Base-by-base conservation (phyloP, 2,113 vertebrate species). In the Microcebus ravelobensis region DNA sequence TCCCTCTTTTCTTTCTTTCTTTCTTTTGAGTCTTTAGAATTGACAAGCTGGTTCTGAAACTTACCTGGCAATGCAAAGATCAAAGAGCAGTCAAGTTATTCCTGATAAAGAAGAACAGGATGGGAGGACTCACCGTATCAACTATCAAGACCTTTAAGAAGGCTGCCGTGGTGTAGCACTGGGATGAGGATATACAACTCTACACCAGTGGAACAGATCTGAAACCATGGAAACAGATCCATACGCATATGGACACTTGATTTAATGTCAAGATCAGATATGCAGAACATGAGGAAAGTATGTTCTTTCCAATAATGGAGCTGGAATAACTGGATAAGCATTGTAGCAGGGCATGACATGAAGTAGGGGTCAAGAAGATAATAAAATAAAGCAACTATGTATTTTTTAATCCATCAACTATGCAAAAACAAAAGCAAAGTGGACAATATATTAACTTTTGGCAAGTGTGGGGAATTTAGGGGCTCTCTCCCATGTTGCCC, bases 41-140 rank as follows among this genome's bases (percentile, higher is more conserved):
- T 92, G 36, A 73, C 10, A 71, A 93, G 82, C 21, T 84, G 61
- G 79, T 93, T 85, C 39, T 71, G 71, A 95, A 88, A 91, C 83
- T 59, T 50, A 87, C 17, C 81, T 15, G 34, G 71, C 25, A 80
- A 48, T 68, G 55, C n/a, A 86, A 86, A 92, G 50, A 27, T 92
- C 17, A 83, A 70, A 73, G 42, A 74, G 50, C 4, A 39, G 25
- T 57, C 31, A 67, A 94, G 61, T 12, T 79, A 27, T 48, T 77
- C 25, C 63, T 82, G 45, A 70, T 50, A n/a, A 82, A 88, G 2
- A 90, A 76, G 48, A 87, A 68, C 4, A 92, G 57, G 5, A 55
- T 27, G 25, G 34, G 73, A 88, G 31, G 63, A 45, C 27, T 21
- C 70, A 8, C 29, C 87, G 2, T 15, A 21, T 55, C 63, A 76